Base-by-base conservation (phyloP, 1,140 invertebrate species). In the Panonychus citri region DNA sequence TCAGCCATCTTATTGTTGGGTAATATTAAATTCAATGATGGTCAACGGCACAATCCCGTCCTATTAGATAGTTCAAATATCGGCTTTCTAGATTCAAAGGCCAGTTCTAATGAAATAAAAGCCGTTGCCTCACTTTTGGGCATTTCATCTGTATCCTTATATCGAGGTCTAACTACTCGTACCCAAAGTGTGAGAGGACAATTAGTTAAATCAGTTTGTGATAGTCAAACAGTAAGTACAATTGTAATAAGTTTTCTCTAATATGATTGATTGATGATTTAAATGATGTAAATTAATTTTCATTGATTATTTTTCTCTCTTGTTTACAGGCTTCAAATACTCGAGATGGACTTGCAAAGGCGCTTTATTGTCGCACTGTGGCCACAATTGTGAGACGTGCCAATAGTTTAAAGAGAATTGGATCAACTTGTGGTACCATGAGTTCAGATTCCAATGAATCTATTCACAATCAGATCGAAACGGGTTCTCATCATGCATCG, bases 291-390 rank as follows among this genome's bases (percentile, higher is more conserved):
- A 26, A 25, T 59, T 25, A 7, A 1, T 57, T 1, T 28, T 34
- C 0, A 1, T 21, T 25, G 5, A 39, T 34, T 56, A 58, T 52
- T 39, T 61, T 30, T 57, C 24, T 60, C 66, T 46, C 39, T n/a
- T n/a, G n/a, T n/a, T n/a, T n/a, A n/a, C 66, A 80, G 78, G 82
- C 83, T 12, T 83, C 85, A 62, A 79, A 81, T 72, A 87, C 83
- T 12, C 73, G 86, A 61, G 86, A 93, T 70, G 82, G 83, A 49
- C 71, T 93, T 43, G 85, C 87, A 1, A 91, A 91, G 73, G 87
- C 88, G 12, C 71, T 94, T 13, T 94, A 93, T 67, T 90, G 85
- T 66, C 78, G 89, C 52, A 91, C 87, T 1, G 85, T 94, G n/a
- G 85, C 86, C 5, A 90, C 87, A 5, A 91, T 94, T 62, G 85